Percentiles rank a stretch among this genome's conserved stretches.
Evolutionary conservation across 2,113 vertebrate genomes (phyloP).

Genomic region (Ondatra zibethicus): DNA sequence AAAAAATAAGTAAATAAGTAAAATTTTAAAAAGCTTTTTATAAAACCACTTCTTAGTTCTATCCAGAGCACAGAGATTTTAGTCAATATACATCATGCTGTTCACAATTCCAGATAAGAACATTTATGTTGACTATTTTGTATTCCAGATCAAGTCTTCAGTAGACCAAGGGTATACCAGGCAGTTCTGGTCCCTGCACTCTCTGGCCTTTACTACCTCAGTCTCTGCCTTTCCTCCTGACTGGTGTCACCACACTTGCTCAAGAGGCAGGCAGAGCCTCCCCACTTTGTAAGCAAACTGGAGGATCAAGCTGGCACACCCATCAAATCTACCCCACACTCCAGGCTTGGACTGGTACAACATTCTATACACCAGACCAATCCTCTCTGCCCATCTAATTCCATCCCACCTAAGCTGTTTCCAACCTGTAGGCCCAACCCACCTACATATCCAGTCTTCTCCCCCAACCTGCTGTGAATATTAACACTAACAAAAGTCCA

Average conservation of each 20-base stretch:
- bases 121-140: neutral
- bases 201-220: neutral
- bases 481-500: neutral
- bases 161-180: neutral
- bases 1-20: neutral
- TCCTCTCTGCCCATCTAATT: neutral
- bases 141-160: neutral
- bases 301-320: neutral
- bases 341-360: neutral
- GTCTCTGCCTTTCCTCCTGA: neutral
- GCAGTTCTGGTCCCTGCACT: neutral
- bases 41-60: neutral
- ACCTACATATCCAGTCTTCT: neutral
- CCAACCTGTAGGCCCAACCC: neutral
- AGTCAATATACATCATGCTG: neutral
- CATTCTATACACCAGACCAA: neutral
- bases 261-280: neutral
- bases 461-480: neutral
- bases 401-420: neutral
- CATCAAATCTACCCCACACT: neutral
- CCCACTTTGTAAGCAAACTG: neutral
- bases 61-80: neutral
- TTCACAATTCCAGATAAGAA: neutral
- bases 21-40: neutral
- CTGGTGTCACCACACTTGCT: neutral